phyloP scores from a whole-genome alignment of 2,888 invertebrate species.

The Coecobrya sp. region DNA sequence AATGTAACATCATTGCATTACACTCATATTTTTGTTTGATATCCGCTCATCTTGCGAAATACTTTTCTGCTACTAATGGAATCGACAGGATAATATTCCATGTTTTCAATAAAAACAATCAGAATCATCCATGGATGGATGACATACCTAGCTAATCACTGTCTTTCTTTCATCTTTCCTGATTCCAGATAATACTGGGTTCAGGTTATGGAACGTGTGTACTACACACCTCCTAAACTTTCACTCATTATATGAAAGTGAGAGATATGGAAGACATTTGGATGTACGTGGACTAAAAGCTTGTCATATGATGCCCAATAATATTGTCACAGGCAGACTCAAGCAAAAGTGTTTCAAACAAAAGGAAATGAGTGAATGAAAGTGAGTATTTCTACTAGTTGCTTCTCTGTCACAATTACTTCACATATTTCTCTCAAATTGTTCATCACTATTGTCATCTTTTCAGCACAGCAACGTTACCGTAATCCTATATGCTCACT shows the following conservation, averaged over 20 bases:
- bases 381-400: not conserved
- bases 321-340: not conserved
- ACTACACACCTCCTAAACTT: too few species aligned
- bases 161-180: slow-evolving; percentile 13
- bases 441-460: not conserved
- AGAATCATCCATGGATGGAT: not conserved
- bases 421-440: not conserved
- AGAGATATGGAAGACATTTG: too few species aligned
- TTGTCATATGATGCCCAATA: not conserved
- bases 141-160: slow-evolving; percentile 30
- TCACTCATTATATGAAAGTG: too few species aligned
- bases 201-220: too few species aligned
- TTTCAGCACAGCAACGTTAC: not conserved
- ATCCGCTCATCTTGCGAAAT: not conserved
- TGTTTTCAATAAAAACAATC: not conserved
- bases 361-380: not conserved
- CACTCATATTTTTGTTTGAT: not conserved
- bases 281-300: not conserved
- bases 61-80: not conserved
- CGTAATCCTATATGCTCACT: not conserved
- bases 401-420: not conserved
- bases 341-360: not conserved
- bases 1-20: not conserved
- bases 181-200: not conserved
- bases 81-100: not conserved